Base-by-base conservation (phyloP, 2,888 invertebrate species). In the Punctoribates punctum region DNA sequence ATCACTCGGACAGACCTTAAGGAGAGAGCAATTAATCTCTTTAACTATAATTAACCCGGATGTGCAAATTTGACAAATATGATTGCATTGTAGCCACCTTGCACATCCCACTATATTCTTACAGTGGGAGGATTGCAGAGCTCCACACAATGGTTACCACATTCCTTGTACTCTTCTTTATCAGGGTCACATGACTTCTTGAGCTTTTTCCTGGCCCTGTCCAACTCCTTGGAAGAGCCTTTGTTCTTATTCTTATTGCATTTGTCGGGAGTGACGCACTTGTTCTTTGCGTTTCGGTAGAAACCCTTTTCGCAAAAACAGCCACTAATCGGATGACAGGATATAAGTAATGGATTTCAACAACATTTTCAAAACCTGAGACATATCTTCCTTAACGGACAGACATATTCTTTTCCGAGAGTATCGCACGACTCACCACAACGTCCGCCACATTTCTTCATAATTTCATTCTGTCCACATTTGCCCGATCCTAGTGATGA, bases 261-360 rank as follows among this genome's bases (percentile, higher is more conserved):
- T 8, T 60, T 27, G 0, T 60, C 20, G 60, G 60, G 11, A 5
- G 25, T 5, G 15, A 60, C 60, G 20, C 60, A 51, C 20, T 51
- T 65, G 38, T 38, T n/a, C 5, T 29, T 38, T 0, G 1, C 9
- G 5, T 38, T 65, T 11, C 34, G 34, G 25, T 65, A 65, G 9
- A 34, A 65, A n/a, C 65, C 65, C 8, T 29, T n/a, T 20, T 65
- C 17, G 20, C 65, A 65, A 20, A 34, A 65, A 20, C 65, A 65
- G 8, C 65, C 65, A 5, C 25, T 23, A 42, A 42, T 42, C 42
- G 1, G 11, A 42, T 9, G 42, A 13, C 8, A 42, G 1, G 42
- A 42, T 1, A 42, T 9, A 9, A 34, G 3, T 34, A 34, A 51
- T n/a, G 3, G 51, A 51, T 51, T 20, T 2, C 4, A 51, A 51